Evolutionary conservation across 2,113 vertebrate genomes (phyloP), one percentile per base, ranked within the genome.

Genomic region (Mohoua ochrocephala): DNA sequence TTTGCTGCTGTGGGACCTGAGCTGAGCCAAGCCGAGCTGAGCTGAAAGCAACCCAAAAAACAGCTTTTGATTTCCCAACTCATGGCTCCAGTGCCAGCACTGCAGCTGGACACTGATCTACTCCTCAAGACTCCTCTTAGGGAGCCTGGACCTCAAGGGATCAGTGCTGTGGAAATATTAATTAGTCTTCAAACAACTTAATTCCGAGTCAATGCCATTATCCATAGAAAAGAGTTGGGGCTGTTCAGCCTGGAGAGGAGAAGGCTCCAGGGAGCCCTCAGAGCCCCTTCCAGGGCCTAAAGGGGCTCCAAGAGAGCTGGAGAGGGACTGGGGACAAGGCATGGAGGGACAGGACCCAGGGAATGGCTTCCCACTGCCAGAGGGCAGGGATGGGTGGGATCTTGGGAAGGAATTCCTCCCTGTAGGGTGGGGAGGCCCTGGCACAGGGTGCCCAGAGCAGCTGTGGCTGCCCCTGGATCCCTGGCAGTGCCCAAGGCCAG

Each of bases 1-100:
- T 8, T 26, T 57, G 45, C 60, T 13, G 2, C 30, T 54, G 13
- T 28, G 68, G 5, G 33, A 45, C 60, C 42, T 50, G n/a, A 77
- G 60, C 47, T 2, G 16, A 28, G 69, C 42, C 35, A 12, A 53
- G 39, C 50, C 6, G 11, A 33, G 69, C 82, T 2, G 7, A 24
- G 87, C 80, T 39, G 3, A 15, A 56, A 76, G 49, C 2, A 47
- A 11, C 60, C 54, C 77, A 16, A 61, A 68, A 81, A 24, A 3
- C 49, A 27, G 45, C 31, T 20, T 13, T 31, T 54, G 5, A 16
- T 22, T 42, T 5, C 44, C 71, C 49, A 18, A 31, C 61, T 30
- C n/a, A 0, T 5, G 3, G 42, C 52, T 49, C 41, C 1, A 0
- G 37, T 8, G 14, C 39, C 76, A 71, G 74, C 11, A 1, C 81